Percentiles rank a stretch among this genome's conserved stretches.
Evolutionary conservation across 2,888 invertebrate species (phyloP).

Genomic region (Adineta ricciae): DNA sequence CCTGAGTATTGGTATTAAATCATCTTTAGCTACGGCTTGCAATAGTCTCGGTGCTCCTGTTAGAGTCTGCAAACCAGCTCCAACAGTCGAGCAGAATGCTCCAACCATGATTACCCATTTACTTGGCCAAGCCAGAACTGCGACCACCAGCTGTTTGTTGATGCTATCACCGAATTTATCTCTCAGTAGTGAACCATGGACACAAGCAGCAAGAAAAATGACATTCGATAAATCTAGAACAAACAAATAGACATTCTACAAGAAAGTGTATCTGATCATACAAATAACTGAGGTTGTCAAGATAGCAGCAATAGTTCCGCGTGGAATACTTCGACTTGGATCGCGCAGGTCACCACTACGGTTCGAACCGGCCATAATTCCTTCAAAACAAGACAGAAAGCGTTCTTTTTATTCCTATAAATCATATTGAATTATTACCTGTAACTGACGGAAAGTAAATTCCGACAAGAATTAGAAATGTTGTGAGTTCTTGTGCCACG

Average conservation of each 20-base stretch:
- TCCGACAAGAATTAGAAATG: slow-evolving; percentile 89
- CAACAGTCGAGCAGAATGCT: slow-evolving; percentile 91
- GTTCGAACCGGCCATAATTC: slow-evolving; percentile 98
- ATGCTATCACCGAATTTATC: slow-evolving; percentile 98
- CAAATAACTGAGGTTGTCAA: slow-evolving; percentile 83
- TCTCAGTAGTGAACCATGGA: slow-evolving; percentile 80
- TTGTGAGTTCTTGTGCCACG: slow-evolving; percentile 77
- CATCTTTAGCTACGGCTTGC: slow-evolving; percentile 93
- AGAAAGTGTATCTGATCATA: slow-evolving; percentile 55
- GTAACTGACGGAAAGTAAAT: slow-evolving; percentile 99
- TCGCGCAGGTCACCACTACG: slow-evolving; percentile 94
- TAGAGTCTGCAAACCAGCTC: slow-evolving; percentile 83
- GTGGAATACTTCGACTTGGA: slow-evolving; percentile 92
- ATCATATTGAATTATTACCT: slow-evolving; percentile 42
- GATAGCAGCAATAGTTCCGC: slow-evolving; percentile 88
- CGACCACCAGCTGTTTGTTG: slow-evolving; percentile 84
- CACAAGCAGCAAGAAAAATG: slow-evolving; percentile 82
- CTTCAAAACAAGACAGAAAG: not conserved
- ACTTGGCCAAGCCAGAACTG: slow-evolving; percentile 95
- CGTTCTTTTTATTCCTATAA: not conserved
- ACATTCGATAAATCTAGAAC: slow-evolving; percentile 14
- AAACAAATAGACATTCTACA: not conserved
- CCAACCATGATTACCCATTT: slow-evolving; percentile 95
- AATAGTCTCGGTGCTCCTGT: slow-evolving; percentile 56
- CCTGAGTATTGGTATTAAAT: slow-evolving; percentile 85